These are phyloP conservation scores for Babyrousa celebensis DNA, from an alignment of 2,797 vertebrate species.

Conservation along the genomic window DNA sequence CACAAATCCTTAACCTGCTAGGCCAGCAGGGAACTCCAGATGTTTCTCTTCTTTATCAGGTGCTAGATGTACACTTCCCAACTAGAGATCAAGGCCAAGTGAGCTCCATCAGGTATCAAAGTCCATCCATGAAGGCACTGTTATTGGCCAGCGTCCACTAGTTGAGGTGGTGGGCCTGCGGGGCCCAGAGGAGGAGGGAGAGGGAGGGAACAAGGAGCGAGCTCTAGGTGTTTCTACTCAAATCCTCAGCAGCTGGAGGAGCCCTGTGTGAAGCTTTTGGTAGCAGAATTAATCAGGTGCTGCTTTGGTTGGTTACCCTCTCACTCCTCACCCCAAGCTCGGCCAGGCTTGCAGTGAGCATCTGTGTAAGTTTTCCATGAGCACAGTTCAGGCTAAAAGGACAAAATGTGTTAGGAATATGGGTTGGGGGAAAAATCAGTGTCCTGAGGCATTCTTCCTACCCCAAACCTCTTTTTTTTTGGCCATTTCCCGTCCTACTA, in stretches of 20 bases:
- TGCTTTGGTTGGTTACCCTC: background rate
- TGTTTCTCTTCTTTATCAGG: background rate
- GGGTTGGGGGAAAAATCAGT: background rate
- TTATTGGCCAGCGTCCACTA: background rate
- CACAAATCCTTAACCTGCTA: too few relatives aligned
- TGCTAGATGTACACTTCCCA: background rate
- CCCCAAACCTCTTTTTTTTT: background rate
- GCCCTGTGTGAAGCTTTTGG: background rate
- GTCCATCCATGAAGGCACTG: too few relatives aligned
- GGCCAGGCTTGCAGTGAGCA: background rate
- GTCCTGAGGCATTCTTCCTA: background rate
- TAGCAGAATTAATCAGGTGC: background rate
- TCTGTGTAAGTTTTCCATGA: background rate
- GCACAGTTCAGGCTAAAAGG: conserved; percentile 1
- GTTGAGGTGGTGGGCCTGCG: background rate
- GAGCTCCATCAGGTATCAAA: background rate
- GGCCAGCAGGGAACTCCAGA: too few relatives aligned
- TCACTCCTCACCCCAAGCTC: background rate
- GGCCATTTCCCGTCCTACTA: background rate
- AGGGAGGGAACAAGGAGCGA: background rate
- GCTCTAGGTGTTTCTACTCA: background rate
- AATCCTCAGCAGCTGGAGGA: background rate
- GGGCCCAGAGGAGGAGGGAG: background rate
- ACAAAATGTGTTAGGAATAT: background rate
- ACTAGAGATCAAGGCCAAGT: background rate